phyloP scores from a whole-genome alignment of 2,797 vertebrate species.

The Sebastes reedi region DNA sequence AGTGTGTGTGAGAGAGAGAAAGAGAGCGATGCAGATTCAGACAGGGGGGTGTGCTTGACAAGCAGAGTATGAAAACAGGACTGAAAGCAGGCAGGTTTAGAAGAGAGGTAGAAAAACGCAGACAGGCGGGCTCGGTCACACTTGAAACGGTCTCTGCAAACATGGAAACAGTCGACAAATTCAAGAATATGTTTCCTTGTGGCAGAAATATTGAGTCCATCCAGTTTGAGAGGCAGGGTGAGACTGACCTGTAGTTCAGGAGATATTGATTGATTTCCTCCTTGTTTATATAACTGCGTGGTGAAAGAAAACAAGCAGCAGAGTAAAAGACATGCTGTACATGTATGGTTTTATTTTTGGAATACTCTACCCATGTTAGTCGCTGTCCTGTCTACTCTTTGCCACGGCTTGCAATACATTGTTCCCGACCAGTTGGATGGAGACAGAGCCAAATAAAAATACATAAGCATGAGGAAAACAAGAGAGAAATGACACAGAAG shows the following conservation, averaged over 20 bases:
- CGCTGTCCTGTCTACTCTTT: not conserved
- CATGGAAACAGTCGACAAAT: not conserved
- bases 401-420: not conserved
- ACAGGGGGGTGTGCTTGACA: not conserved
- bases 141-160: not conserved
- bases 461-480: not conserved
- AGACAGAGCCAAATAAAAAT: not conserved
- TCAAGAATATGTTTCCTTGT: not conserved
- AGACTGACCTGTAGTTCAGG: not conserved
- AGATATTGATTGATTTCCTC: not conserved
- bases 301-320: not conserved
- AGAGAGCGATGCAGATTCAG: not conserved
- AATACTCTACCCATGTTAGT: not conserved
- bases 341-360: not conserved
- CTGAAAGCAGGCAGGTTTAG: not conserved
- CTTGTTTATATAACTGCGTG: not conserved
- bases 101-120: not conserved
- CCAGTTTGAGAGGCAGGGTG: not conserved
- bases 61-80: not conserved
- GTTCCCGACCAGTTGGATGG: not conserved
- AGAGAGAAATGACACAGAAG: not conserved
- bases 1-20: not conserved
- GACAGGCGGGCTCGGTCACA: not conserved
- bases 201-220: conserved; percentile 5
- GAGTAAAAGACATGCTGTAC: not conserved